A percentile compares a stretch with the other conserved stretches of the same genome.
phyloP scores from a whole-genome alignment of 2,797 vertebrate genomes.

The Adelosebastes latens region DNA sequence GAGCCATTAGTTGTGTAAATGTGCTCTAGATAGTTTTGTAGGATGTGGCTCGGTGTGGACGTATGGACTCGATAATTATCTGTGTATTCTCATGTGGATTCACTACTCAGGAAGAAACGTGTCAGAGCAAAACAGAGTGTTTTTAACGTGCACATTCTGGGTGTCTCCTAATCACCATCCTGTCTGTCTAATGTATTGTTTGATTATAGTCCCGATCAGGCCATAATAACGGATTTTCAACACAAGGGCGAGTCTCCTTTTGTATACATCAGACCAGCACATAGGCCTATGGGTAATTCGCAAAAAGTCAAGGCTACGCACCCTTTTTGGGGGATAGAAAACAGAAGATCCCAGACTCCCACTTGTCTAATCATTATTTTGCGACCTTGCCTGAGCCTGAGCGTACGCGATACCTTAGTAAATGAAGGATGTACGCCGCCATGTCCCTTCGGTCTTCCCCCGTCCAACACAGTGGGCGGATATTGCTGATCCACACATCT shows the following conservation, averaged over 20 bases:
- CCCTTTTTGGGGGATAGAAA: too few relatives aligned
- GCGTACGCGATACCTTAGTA: too few relatives aligned
- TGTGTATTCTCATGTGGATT: not conserved
- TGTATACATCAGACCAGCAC: not conserved
- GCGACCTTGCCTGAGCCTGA: too few relatives aligned
- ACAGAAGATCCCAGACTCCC: too few relatives aligned
- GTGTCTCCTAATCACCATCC: not conserved
- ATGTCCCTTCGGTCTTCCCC: too few relatives aligned
- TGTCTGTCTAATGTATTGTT: not conserved
- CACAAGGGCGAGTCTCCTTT: not conserved
- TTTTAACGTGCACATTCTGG: not conserved
- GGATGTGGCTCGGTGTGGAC: not conserved
- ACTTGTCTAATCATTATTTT: too few relatives aligned
- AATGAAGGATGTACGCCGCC: too few relatives aligned
- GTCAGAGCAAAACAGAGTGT: not conserved
- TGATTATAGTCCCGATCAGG: not conserved
- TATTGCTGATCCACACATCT: too few relatives aligned
- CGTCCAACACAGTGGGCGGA: too few relatives aligned
- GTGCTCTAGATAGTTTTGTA: slow-evolving; percentile 7
- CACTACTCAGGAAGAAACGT: not conserved
- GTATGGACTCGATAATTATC: slow-evolving; percentile 22
- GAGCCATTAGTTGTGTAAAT: slow-evolving; percentile 35
- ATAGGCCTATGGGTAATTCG: too few relatives aligned
- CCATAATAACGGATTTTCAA: not conserved
- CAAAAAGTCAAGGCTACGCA: too few relatives aligned